Conservation (phyloP, 1,140 invertebrate genomes). For the Sminthurides bifidus region DNA sequence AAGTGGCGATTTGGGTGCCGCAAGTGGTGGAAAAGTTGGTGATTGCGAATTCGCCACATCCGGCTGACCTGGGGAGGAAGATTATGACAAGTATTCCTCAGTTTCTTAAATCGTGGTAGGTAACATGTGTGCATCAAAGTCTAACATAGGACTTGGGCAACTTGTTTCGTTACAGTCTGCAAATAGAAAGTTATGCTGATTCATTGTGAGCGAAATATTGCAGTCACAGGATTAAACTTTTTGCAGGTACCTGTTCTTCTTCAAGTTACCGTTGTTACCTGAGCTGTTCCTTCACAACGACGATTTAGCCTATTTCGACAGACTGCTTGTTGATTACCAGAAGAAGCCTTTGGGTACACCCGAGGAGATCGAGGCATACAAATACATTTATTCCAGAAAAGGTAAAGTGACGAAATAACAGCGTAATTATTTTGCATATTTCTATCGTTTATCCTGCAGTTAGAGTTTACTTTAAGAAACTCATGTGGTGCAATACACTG, state of each 20-base stretch:
- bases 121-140: neutral
- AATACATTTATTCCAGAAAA: too few species aligned
- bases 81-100: conserved; percentile 12
- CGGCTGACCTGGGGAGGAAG: conserved; percentile 8
- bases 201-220: neutral
- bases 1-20: conserved; percentile 18
- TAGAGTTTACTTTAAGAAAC: neutral
- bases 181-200: neutral
- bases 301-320: too few species aligned
- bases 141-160: neutral
- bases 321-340: too few species aligned
- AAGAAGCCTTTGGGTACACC: too few species aligned
- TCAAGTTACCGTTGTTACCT: neutral
- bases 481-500: neutral
- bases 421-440: neutral
- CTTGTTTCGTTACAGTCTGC: neutral
- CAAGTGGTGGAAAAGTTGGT: conserved; percentile 27
- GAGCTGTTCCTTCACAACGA: too few species aligned
- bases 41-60: conserved; percentile 28
- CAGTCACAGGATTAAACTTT: neutral
- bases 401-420: too few species aligned
- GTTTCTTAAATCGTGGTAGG: conserved; percentile 28
- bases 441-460: neutral
- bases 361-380: too few species aligned
- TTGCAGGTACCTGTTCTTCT: neutral